Percentiles rank a stretch among this genome's conserved stretches.
Evolutionary conservation across 2,888 invertebrate genomes (phyloP).

Genomic region (Linhomoeus sp.): DNA sequence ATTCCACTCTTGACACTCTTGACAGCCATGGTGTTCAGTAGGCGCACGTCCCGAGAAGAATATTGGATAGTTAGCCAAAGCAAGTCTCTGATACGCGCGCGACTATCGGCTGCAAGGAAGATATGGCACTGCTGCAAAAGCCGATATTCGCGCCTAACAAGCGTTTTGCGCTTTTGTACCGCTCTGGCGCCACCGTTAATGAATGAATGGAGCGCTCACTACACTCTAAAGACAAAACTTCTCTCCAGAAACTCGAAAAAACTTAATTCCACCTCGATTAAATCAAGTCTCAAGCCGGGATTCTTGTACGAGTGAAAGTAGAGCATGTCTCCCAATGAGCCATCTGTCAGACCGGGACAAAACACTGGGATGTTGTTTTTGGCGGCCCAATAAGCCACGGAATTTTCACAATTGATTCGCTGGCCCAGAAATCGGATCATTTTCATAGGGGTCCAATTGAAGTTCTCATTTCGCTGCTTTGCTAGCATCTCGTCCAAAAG

Average conservation of each 20-base stretch:
- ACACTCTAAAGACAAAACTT: too few relatives aligned
- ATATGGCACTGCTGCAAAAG: too few relatives aligned
- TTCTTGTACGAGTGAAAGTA: slow-evolving; percentile 86
- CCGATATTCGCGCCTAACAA: too few relatives aligned
- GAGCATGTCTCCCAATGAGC: slow-evolving; percentile 94
- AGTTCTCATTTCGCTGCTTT: slow-evolving; percentile 47
- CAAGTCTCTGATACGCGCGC: too few relatives aligned
- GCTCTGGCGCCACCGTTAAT: too few relatives aligned
- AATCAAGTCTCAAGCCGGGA: slow-evolving; percentile 77
- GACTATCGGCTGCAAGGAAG: too few relatives aligned
- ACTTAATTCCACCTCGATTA: slow-evolving; percentile 41
- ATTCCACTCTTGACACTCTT: slow-evolving; percentile 81
- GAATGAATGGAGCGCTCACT: too few relatives aligned
- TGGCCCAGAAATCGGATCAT: slow-evolving; percentile 43
- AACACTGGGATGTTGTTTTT: slow-evolving; percentile 84
- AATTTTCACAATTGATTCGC: slow-evolving; percentile 32
- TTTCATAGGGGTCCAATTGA: slow-evolving; percentile 70
- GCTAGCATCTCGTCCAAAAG: slow-evolving; percentile 63
- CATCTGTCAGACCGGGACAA: slow-evolving; percentile 92
- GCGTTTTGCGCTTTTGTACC: too few relatives aligned
- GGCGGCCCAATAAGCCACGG: slow-evolving; percentile 17
- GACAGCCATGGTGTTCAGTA: slow-evolving; percentile 79
- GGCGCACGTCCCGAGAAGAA: slow-evolving; percentile 68
- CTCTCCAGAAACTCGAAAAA: too few relatives aligned
- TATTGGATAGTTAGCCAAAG: too few relatives aligned